Percentiles rank a stretch among this genome's conserved stretches.
Evolutionary conservation across 1,140 invertebrate species (phyloP).

Genomic region (Pentalonia nigronervosa): DNA sequence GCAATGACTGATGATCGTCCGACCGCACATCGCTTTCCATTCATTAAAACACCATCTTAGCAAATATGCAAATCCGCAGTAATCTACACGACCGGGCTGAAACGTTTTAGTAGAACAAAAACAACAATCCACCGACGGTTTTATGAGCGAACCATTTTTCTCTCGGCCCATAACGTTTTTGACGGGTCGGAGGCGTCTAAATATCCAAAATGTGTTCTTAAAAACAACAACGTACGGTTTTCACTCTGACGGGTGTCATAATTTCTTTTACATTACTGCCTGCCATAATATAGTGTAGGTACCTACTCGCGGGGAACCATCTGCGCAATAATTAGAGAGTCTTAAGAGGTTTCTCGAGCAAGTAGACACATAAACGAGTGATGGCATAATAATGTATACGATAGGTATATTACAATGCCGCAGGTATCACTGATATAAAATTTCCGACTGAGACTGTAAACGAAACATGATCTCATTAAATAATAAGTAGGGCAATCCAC

Average conservation of each 20-base stretch:
- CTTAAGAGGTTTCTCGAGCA: neutral
- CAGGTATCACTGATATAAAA: neutral
- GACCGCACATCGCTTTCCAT: neutral
- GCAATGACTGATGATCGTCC: slow-evolving; percentile 23
- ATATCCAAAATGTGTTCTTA: neutral
- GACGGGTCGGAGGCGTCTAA: neutral
- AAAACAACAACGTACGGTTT: neutral
- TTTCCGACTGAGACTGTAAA: neutral
- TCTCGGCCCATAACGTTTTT: neutral
- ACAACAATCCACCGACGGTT: neutral
- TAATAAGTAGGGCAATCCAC: neutral
- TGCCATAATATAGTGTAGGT: neutral
- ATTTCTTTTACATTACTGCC: neutral
- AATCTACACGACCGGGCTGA: neutral
- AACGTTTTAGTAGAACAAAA: neutral
- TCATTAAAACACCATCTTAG: slow-evolving; percentile 35
- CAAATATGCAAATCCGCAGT: slow-evolving; percentile 30
- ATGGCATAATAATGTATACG: no score
- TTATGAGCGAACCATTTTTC: neutral
- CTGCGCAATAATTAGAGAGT: neutral
- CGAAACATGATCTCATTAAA: neutral
- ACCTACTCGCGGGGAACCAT: neutral
- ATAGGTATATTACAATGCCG: neutral
- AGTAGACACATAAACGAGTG: neutral
- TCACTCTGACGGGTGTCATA: neutral